Base-by-base conservation (phyloP, 2,797 vertebrate species). In the Delichon dasypus region DNA sequence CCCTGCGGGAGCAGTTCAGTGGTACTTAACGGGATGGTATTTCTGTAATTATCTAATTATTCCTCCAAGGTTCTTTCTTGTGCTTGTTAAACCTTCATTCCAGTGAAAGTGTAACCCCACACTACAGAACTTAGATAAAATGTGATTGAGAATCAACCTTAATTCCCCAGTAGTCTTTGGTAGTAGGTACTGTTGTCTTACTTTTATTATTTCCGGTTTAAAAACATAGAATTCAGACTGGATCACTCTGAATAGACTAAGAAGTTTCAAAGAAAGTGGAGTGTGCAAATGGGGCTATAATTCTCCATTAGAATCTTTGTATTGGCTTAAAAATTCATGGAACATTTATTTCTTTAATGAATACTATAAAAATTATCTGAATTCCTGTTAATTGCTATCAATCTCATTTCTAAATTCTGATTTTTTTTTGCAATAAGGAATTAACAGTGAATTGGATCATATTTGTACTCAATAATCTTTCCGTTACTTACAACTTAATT, bases 21-120 rank as follows among this genome's bases (percentile, higher is more conserved):
- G 29, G 60, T 82, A 61, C 71, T 97, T 90, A 93, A 95, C 88
- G 51, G 82, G 85, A 95, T 97, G 95, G 47, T 88, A 81, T 96
- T 97, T 97, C 90, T 93, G 21, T 93, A 95, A 96, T 96, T 96
- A 94, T 58, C 80, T 94, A 84, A 90, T 90, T 89, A 88, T 89
- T 96, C 57, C 66, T 73, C 77, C 61, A 36, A 79, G 55, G 30
- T 67, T 73, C 94, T 90, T 96, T 96, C 85, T 81, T 74, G 80
- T 71, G 91, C 57, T 77, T 94, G 76, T 76, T 93, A 93, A 93
- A 92, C 60, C n/a, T 81, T 90, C 64, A 71, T 96, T 91, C 61
- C 53, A 85, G 85, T 85, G 71, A 85, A 94, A 88, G 80, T 87
- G 83, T 70, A 96, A 93, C 61, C 84, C 87, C 82, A 83, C 34